Conservation (phyloP, 2,797 vertebrate genomes). For the Microcaecilia unicolor region DNA sequence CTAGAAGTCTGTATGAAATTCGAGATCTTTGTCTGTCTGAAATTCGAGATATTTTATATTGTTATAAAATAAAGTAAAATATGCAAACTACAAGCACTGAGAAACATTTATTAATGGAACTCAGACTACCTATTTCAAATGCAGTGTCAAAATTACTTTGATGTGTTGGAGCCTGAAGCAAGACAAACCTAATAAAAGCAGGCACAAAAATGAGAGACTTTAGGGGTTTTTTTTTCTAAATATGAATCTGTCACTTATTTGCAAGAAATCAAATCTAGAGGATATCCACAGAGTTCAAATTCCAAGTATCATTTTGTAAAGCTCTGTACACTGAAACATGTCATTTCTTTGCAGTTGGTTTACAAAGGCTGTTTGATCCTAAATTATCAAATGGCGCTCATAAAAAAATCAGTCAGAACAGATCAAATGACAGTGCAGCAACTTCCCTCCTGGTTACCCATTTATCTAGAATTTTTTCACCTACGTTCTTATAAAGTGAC, state of each 20-base stretch:
- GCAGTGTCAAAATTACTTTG: constrained; percentile 27
- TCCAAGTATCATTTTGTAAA: constrained; percentile 32
- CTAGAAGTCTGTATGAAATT: too few species aligned
- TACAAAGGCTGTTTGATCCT: too few species aligned
- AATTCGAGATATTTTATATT: too few species aligned
- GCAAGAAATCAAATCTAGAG: constrained; percentile 48
- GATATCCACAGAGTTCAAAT: constrained; percentile 28
- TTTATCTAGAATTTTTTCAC: too few species aligned
- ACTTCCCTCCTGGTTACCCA: too few species aligned
- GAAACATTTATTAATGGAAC: constrained; percentile 41
- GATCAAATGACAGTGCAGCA: too few species aligned
- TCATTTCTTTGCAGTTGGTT: too few species aligned
- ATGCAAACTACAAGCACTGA: constrained; percentile 26
- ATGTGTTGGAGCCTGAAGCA: constrained; percentile 44
- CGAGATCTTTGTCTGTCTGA: too few species aligned
- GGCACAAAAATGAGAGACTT: constrained; percentile 42
- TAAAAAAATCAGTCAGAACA: too few species aligned
- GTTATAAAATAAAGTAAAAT: too few species aligned
- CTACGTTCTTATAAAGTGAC: too few species aligned
- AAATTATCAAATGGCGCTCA: too few species aligned
- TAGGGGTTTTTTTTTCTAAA: constrained; percentile 42
- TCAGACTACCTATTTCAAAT: constrained; percentile 39
- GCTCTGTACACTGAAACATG: constrained; percentile 24
- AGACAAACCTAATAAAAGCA: constrained; percentile 49
- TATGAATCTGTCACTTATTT: constrained; percentile 45